Percentiles rank a stretch among this genome's conserved stretches.
Evolutionary conservation across 1,140 invertebrate genomes (phyloP).

Genomic region (Cydia amplana): DNA sequence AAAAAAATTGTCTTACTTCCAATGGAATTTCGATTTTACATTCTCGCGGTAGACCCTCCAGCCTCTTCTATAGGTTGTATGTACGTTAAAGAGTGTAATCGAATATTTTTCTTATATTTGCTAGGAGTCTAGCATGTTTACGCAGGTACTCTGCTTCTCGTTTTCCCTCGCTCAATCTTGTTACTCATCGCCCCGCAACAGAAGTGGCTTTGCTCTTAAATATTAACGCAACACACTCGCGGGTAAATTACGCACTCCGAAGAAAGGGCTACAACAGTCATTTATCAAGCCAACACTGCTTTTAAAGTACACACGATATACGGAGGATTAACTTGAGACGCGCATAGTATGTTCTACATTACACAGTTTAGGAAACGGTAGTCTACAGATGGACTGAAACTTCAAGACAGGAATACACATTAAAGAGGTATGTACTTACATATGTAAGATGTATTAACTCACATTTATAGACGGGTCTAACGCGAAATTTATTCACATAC

Average conservation of each 20-base stretch:
- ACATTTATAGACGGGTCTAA: too few relatives aligned
- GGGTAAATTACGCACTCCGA: slow-evolving; percentile 32
- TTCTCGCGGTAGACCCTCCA: too few relatives aligned
- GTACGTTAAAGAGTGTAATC: too few relatives aligned
- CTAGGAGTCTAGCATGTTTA: not conserved
- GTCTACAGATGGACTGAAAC: not conserved
- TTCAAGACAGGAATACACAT: not conserved
- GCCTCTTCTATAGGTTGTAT: too few relatives aligned
- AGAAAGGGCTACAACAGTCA: slow-evolving; percentile 31
- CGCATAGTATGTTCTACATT: slow-evolving; percentile 4
- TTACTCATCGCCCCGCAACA: slow-evolving; percentile 6
- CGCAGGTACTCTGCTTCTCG: not conserved
- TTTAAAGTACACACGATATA: slow-evolving; percentile 31
- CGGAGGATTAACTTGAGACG: slow-evolving; percentile 26
- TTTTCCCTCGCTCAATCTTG: slow-evolving; percentile 15
- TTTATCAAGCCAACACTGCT: slow-evolving; percentile 31
- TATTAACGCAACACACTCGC: slow-evolving; percentile 20
- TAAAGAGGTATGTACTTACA: not conserved
- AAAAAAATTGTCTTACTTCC: too few relatives aligned
- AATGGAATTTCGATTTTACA: too few relatives aligned
- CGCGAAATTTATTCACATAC: too few relatives aligned
- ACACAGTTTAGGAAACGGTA: slow-evolving; percentile 9
- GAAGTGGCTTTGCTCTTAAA: slow-evolving; percentile 29
- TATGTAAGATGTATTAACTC: too few relatives aligned
- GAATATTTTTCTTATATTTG: too few relatives aligned